Evolutionary conservation across 1,140 invertebrate species (phyloP).

Genomic region (Drosophila teissieri): DNA sequence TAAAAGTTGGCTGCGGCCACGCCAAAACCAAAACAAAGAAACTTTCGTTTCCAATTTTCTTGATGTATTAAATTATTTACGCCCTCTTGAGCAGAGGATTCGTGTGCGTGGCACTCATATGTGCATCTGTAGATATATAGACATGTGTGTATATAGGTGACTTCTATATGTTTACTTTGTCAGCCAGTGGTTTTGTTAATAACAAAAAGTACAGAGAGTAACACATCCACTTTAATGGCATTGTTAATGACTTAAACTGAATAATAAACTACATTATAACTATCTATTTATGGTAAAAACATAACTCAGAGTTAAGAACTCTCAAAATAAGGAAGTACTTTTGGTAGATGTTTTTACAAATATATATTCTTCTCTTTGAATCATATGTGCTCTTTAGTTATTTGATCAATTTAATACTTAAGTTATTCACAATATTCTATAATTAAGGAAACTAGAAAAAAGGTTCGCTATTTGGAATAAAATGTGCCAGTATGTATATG

Average conservation of each 20-base stretch:
- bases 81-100: constrained; percentile 78
- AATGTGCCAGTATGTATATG: background rate
- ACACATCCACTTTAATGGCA: too few relatives aligned
- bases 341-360: too few relatives aligned
- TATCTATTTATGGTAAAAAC: too few relatives aligned
- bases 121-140: background rate
- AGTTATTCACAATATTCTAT: background rate
- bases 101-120: constrained; percentile 52
- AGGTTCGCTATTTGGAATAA: background rate
- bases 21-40: constrained; percentile 74
- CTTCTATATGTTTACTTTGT: background rate
- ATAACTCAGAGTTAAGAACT: too few relatives aligned
- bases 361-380: too few relatives aligned
- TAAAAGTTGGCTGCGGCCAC: constrained; percentile 78
- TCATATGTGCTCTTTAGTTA: too few relatives aligned
- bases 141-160: background rate
- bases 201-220: too few relatives aligned
- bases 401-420: too few relatives aligned
- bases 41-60: constrained; percentile 83
- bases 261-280: too few relatives aligned
- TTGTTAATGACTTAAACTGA: too few relatives aligned
- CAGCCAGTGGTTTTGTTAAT: background rate
- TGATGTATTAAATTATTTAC: constrained; percentile 84
- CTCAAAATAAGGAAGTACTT: too few relatives aligned
- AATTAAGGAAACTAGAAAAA: too few relatives aligned